A percentile compares a stretch with the other conserved stretches of the same genome.
Conservation (phyloP, 2,113 vertebrate species). For the Carassius auratus region DNA sequence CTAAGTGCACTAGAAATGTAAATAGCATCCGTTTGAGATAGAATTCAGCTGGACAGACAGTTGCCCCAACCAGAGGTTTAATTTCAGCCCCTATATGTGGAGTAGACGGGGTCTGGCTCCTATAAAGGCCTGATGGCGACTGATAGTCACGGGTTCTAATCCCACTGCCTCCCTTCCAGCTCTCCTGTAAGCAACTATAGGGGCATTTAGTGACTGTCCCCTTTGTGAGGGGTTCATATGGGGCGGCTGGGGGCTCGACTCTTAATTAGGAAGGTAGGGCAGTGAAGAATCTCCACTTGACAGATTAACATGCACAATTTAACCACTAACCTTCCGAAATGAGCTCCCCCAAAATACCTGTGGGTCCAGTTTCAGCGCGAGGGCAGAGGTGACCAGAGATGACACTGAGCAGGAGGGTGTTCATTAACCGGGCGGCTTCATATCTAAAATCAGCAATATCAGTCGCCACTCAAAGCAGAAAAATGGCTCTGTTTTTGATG, state of each 20-base stretch:
- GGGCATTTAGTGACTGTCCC: slow-evolving; percentile 47
- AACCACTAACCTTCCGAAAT: slow-evolving; percentile 79
- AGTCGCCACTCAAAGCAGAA: slow-evolving; percentile 40
- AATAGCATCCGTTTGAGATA: not conserved
- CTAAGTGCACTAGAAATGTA: not conserved
- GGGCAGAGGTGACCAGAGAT: slow-evolving; percentile 68
- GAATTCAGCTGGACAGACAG: slow-evolving; percentile 12
- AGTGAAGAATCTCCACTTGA: slow-evolving; percentile 69
- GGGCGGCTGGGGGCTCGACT: slow-evolving; percentile 48
- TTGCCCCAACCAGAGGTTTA: slow-evolving; percentile 15
- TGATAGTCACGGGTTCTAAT: slow-evolving; percentile 56
- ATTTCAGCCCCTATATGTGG: slow-evolving; percentile 46
- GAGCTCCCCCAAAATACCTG: slow-evolving; percentile 74
- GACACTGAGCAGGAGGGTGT: slow-evolving; percentile 59
- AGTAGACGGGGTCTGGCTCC: slow-evolving; percentile 46
- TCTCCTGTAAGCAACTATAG: slow-evolving; percentile 9
- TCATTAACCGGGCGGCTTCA: slow-evolving; percentile 45
- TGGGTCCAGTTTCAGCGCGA: slow-evolving; percentile 73
- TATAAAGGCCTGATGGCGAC: slow-evolving; percentile 41
- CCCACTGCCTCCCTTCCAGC: not conserved
- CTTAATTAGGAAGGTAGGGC: slow-evolving; percentile 81
- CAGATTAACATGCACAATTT: slow-evolving; percentile 80
- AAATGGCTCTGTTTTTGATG: not conserved
- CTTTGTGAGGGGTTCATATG: slow-evolving; percentile 51
- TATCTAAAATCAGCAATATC: slow-evolving; percentile 52